Percentiles rank a stretch among this genome's conserved stretches.
Evolutionary conservation across 2,797 vertebrate species (phyloP).

Genomic region (Myotis planiceps): DNA sequence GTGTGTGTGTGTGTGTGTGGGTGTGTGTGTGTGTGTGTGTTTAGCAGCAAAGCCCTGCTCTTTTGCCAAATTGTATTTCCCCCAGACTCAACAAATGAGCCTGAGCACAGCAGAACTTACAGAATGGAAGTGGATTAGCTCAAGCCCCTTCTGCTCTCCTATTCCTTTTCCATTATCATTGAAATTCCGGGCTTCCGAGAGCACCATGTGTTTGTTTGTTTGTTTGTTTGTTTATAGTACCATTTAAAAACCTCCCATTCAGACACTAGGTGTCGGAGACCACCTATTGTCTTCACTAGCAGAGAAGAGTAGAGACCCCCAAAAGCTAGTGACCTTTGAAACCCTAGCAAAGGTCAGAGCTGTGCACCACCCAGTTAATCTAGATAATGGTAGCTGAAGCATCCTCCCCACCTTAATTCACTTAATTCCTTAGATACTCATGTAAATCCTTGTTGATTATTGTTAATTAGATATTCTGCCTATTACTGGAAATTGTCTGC

Average conservation of each 20-base stretch:
- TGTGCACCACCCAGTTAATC: too few relatives aligned
- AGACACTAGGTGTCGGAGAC: not conserved
- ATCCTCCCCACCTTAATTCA: too few relatives aligned
- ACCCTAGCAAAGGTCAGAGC: too few relatives aligned
- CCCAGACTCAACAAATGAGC: not conserved
- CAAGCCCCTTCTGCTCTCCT: not conserved
- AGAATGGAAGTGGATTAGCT: not conserved
- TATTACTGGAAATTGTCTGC: too few relatives aligned
- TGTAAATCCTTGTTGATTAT: too few relatives aligned
- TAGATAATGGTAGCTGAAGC: too few relatives aligned
- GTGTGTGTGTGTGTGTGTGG: too few relatives aligned
- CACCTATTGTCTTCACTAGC: too few relatives aligned
- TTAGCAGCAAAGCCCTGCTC: not conserved
- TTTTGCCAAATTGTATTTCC: conserved; percentile 26
- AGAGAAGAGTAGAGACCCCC: too few relatives aligned
- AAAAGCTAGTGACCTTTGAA: too few relatives aligned
- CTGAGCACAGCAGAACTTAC: not conserved
- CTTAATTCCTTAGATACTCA: too few relatives aligned
- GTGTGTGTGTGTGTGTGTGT: not conserved
- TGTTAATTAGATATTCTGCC: too few relatives aligned
- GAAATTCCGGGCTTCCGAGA: not conserved
- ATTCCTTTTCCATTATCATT: not conserved
- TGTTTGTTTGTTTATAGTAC: not conserved
- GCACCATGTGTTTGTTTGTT: not conserved
- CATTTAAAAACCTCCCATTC: not conserved